A percentile compares a stretch with the other conserved stretches of the same genome.
Evolutionary conservation across 2,797 vertebrate genomes (phyloP).

Genomic region (Mus spretus): DNA sequence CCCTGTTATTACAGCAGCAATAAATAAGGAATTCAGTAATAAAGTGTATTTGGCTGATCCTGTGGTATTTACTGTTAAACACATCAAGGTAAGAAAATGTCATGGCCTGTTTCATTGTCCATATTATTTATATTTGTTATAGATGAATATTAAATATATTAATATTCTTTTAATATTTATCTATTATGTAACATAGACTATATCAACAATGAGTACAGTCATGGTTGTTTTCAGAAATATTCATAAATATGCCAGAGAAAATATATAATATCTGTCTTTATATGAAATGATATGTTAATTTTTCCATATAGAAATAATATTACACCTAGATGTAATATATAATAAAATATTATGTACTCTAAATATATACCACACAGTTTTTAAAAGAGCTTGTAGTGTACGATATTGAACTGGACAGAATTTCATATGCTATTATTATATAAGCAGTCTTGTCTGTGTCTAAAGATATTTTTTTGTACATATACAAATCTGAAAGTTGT

Average conservation of each 20-base stretch:
- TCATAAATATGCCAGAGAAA: slow-evolving; percentile 1
- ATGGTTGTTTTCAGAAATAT: neutral
- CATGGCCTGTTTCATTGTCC: neutral
- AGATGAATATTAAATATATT: neutral
- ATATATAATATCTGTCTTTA: neutral
- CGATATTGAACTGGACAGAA: slow-evolving; percentile 74
- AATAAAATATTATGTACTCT: neutral
- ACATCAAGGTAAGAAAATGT: slow-evolving; percentile 94
- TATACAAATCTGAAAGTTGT: slow-evolving; percentile 57
- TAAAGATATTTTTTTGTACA: slow-evolving; percentile 10
- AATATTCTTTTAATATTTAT: neutral
- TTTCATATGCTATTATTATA: slow-evolving; percentile 77
- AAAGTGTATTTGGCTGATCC: slow-evolving; percentile 99
- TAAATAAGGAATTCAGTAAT: slow-evolving; percentile 98
- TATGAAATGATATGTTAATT: neutral
- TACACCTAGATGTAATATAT: neutral
- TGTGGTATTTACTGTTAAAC: slow-evolving; percentile 97
- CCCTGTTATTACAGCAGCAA: slow-evolving; percentile 97
- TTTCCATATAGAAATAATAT: neutral
- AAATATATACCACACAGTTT: neutral
- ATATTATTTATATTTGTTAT: neutral
- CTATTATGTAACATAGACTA: neutral
- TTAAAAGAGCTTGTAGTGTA: slow-evolving; percentile 51
- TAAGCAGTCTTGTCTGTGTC: neutral
- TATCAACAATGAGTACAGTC: neutral